phyloP scores from a whole-genome alignment of 2,113 vertebrate species.

The Garra rufa region DNA sequence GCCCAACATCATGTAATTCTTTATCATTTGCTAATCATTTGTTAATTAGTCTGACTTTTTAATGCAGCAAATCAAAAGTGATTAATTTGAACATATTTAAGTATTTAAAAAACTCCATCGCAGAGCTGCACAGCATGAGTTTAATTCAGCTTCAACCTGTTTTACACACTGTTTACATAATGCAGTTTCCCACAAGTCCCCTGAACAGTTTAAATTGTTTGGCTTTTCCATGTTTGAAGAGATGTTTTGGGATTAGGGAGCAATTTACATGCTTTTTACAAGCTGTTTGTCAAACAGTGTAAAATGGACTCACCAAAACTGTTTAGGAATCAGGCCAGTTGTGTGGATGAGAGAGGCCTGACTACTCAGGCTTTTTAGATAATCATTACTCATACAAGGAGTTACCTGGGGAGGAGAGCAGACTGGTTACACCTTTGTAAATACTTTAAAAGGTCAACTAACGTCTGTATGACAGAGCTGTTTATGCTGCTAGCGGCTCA shows the following conservation, averaged over 20 bases:
- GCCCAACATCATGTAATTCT: constrained; percentile 71
- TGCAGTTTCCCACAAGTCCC: not conserved
- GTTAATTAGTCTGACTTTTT: constrained; percentile 72
- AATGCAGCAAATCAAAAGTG: constrained; percentile 65
- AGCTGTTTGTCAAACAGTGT: not conserved
- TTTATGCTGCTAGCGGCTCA: not conserved
- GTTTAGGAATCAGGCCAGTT: not conserved
- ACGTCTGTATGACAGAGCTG: not conserved
- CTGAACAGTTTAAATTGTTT: not conserved
- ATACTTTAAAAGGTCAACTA: constrained; percentile 40
- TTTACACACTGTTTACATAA: constrained; percentile 8
- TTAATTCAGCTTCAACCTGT: constrained; percentile 39
- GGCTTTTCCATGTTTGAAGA: not conserved
- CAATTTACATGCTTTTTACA: not conserved
- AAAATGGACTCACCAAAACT: not conserved
- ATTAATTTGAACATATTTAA: constrained; percentile 68
- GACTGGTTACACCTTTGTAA: constrained; percentile 45
- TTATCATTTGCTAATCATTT: constrained; percentile 71
- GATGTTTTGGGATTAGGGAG: not conserved
- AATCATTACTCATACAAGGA: constrained; percentile 14
- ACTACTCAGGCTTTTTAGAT: not conserved
- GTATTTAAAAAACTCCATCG: constrained; percentile 65
- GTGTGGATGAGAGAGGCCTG: not conserved
- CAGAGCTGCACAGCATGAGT: constrained; percentile 53
- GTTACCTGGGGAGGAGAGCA: constrained; percentile 32